Conservation (phyloP, 1,140 invertebrate species). For the Pseudomyrmex flavicornis region DNA sequence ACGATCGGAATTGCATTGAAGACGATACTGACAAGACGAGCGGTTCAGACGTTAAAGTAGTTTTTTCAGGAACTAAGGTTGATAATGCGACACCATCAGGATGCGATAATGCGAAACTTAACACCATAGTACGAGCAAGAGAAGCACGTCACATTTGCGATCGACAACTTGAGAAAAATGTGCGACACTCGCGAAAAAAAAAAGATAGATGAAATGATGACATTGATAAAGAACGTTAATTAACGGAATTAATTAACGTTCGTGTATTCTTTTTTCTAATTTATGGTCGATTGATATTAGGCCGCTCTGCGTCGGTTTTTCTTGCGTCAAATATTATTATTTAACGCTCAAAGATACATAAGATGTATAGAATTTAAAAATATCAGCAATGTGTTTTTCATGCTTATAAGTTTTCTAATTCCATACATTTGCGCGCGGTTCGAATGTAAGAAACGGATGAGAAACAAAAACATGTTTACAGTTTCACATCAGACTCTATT, state of each 20-base stretch:
- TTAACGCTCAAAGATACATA: neutral
- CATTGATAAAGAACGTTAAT: neutral
- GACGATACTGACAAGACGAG: neutral
- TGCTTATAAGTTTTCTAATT: neutral
- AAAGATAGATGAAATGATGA: no score
- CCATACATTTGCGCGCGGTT: neutral
- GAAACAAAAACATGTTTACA: conserved; percentile 1
- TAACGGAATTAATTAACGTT: neutral
- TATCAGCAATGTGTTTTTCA: neutral
- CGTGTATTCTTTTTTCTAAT: neutral
- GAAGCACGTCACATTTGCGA: neutral
- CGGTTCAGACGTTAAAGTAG: neutral
- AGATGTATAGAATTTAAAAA: neutral
- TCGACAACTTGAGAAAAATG: neutral
- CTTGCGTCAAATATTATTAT: neutral
- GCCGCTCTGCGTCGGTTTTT: neutral
- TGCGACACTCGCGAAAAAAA: conserved; percentile 1
- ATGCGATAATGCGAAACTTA: neutral
- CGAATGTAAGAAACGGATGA: neutral
- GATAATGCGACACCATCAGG: neutral
- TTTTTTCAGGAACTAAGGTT: neutral
- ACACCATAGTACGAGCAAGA: neutral
- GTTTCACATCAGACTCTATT: neutral
- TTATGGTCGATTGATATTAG: neutral
- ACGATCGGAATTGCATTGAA: neutral